A percentile compares a stretch with the other conserved stretches of the same genome.
Evolutionary conservation across 2,113 vertebrate species (phyloP).

Genomic region (Acinonyx jubatus): DNA sequence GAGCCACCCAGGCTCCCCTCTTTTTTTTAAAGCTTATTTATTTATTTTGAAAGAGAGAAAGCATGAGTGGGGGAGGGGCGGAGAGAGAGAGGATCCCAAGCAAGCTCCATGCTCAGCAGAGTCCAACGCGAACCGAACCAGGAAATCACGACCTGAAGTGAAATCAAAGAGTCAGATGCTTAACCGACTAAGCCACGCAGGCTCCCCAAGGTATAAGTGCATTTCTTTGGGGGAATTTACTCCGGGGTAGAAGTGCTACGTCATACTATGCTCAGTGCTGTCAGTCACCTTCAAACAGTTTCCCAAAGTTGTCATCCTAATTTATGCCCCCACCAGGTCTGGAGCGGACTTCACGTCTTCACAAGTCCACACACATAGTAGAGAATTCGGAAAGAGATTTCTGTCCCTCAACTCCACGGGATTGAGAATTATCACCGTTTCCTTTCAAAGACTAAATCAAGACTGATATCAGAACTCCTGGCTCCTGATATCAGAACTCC

Average conservation of each 20-base stretch:
- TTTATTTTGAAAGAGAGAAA: no score
- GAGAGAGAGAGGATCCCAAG: no score
- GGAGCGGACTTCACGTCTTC: background rate
- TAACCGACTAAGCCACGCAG: no score
- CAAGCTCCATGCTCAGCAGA: no score
- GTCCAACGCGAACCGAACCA: no score
- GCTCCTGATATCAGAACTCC: background rate
- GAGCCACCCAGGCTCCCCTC: no score
- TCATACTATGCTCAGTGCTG: background rate
- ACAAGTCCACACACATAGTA: background rate
- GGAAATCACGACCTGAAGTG: no score
- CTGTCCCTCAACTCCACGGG: background rate
- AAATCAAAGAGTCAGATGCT: no score
- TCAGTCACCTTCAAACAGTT: background rate
- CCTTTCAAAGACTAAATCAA: slow-evolving; percentile 22
- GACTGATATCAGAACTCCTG: background rate
- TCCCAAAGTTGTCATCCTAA: background rate
- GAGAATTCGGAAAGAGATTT: background rate
- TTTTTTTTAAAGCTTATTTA: no score
- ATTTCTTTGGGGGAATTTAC: background rate
- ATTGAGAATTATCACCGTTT: background rate
- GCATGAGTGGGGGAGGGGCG: no score
- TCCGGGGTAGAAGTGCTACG: background rate
- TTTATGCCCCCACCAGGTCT: background rate
- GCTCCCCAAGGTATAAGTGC: background rate